Evolutionary conservation across 2,113 vertebrate species (phyloP).

Genomic region (Chaetops frenatus): DNA sequence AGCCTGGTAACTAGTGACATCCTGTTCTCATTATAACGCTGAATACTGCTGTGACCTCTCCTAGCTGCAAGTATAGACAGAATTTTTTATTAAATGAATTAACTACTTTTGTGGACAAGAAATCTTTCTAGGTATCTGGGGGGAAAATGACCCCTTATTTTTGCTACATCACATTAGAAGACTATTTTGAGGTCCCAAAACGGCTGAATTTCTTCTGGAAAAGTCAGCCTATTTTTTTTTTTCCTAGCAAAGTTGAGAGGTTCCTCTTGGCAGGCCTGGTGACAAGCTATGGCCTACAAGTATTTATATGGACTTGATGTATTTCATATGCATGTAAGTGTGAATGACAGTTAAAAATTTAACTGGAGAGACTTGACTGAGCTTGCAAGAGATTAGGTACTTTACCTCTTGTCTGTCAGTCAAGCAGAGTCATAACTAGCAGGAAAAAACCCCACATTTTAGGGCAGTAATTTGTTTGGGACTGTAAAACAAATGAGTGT

Average conservation of each 20-base stretch:
- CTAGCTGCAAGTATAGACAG: background rate
- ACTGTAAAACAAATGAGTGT: background rate
- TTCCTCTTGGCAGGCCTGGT: background rate
- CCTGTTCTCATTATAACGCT: background rate
- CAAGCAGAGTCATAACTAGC: background rate
- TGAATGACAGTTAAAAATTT: background rate
- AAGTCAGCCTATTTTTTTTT: background rate
- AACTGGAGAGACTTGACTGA: background rate
- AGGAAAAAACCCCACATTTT: background rate
- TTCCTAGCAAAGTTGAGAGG: background rate
- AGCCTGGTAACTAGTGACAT: background rate
- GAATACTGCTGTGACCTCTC: background rate
- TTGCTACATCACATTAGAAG: background rate
- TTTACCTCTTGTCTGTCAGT: background rate
- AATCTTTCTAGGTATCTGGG: background rate
- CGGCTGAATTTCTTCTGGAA: background rate
- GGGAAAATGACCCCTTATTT: background rate
- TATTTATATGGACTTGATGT: background rate
- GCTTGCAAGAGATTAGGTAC: background rate
- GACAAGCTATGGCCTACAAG: background rate
- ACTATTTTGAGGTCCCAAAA: background rate
- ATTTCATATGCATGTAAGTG: background rate
- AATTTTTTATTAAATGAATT: background rate
- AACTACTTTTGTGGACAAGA: background rate
- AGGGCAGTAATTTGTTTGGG: background rate